Conservation (phyloP, 2,797 vertebrate species). For the Anguilla marmorata region DNA sequence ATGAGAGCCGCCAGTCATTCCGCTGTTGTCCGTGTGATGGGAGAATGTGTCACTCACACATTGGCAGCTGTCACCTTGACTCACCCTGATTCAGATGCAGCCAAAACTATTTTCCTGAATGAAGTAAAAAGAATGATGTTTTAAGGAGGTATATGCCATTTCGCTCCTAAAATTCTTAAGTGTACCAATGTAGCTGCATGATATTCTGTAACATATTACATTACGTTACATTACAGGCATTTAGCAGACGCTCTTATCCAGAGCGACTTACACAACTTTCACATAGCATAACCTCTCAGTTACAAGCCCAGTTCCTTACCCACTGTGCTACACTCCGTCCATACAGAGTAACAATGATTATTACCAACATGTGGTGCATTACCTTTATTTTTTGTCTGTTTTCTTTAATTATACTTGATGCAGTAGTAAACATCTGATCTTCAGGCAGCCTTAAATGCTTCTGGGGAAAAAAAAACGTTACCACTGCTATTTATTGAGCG, state of each 20-base stretch:
- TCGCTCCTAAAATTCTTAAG: background rate
- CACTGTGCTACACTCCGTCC: no score
- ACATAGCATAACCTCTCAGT: no score
- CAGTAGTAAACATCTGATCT: background rate
- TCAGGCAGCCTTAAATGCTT: background rate
- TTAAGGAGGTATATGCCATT: background rate
- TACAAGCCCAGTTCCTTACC: no score
- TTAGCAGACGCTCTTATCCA: no score
- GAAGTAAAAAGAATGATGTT: background rate
- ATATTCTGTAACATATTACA: no score
- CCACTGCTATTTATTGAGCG: background rate
- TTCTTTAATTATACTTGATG: no score
- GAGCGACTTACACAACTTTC: no score
- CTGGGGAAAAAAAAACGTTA: no score
- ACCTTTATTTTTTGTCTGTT: no score
- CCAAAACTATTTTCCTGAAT: background rate
- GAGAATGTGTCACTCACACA: constrained; percentile 12
- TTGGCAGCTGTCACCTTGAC: background rate
- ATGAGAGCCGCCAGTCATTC: background rate
- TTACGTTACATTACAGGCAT: no score
- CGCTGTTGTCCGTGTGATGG: background rate
- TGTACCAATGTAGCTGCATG: background rate
- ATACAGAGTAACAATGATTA: no score
- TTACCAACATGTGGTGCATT: no score
- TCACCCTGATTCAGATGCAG: background rate